Conservation (phyloP, 2,113 vertebrate species). For the Campylomormyrus tamandua region DNA sequence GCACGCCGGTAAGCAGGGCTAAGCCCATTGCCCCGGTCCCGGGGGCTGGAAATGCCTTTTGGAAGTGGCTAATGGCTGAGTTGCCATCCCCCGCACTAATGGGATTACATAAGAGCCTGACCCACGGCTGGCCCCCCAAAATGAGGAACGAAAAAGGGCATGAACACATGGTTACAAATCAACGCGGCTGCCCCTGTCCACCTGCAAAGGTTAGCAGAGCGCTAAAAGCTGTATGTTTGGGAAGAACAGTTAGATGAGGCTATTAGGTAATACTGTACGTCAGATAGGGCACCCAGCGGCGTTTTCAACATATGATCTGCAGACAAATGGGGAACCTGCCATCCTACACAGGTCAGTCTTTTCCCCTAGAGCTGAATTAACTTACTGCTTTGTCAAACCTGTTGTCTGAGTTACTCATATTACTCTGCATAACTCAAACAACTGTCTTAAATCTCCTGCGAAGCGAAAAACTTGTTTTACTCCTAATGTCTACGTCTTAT, state of each 20-base stretch:
- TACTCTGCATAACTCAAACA: neutral
- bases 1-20: neutral
- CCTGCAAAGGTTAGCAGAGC: constrained; percentile 9
- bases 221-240: neutral
- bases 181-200: constrained; percentile 17
- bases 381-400: neutral
- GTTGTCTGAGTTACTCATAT: neutral
- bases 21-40: constrained; percentile 8
- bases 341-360: neutral
- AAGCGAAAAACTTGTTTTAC: neutral
- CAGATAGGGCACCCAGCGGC: neutral
- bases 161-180: neutral
- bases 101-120: constrained; percentile 54
- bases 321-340: neutral
- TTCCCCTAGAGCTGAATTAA: neutral
- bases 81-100: constrained; percentile 44
- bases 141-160: constrained; percentile 33
- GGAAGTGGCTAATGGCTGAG: constrained; percentile 11
- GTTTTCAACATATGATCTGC: neutral
- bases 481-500: neutral
- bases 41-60: neutral
- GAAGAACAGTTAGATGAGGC: neutral
- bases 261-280: neutral
- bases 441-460: neutral
- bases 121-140: constrained; percentile 44